Evolutionary conservation across 2,113 vertebrate genomes (phyloP), one percentile per base, ranked within the genome.

Genomic region (Cinclus mexicanus): DNA sequence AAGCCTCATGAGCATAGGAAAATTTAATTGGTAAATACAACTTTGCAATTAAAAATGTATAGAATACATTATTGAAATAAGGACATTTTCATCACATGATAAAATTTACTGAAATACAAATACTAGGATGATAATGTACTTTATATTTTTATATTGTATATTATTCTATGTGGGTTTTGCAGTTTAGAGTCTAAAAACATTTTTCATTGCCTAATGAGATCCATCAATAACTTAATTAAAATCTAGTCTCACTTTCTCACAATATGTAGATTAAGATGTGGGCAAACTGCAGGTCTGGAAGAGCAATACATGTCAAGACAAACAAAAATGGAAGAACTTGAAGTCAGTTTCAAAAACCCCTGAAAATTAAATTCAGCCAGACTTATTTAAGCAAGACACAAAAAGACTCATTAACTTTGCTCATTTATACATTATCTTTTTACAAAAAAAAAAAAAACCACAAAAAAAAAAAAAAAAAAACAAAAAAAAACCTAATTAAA

Each of bases 101-200:
- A 82, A 19, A 65, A 53, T 49, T 44, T 87, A 8, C 26, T 53
- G 46, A 78, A 70, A 64, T 61, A 72, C 3, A 42, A 60, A 60
- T 42, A 64, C 7, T 23, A 69, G 6, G 5, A 55, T n/a, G 7
- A 33, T 37, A 52, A 47, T 56, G 42, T 26, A 37, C 3, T 71
- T 7, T 26, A 24, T 26, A 3, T 9, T 77, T 49, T 70, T 47
- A 25, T 37, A 57, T 19, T 44, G 2, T 33, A 31, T 35, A 13
- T 7, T 50, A 47, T 64, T 83, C 16, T n/a, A 37, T 3, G 3
- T 23, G 13, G 0, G 0, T 5, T 42, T 47, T 71, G 5, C 14
- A 26, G 9, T 67, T 67, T 26, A 75, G 14, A 83, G 16, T 35
- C 18, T 52, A 42, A 78, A 83, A 78, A 1, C 1, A 26, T 37